These are phyloP conservation scores for Rhinatrema bivittatum DNA, from an alignment of 2,797 vertebrate genomes.

Conservation along the genomic window DNA sequence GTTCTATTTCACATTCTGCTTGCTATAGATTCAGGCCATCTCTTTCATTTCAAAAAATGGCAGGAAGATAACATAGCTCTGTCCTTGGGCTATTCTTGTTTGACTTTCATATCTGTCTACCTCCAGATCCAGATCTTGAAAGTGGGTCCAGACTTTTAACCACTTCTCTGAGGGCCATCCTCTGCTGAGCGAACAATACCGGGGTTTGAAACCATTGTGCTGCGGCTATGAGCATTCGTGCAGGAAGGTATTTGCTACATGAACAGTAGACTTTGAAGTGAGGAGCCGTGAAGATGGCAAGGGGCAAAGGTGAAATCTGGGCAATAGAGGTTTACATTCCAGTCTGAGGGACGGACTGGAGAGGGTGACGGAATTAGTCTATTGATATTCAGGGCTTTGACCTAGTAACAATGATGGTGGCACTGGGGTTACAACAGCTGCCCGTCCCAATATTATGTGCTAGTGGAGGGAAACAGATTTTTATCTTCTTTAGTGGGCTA, in stretches of 20 bases:
- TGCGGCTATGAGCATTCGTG: conserved; percentile 20
- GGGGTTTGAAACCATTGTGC: conserved; percentile 39
- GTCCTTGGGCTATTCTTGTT: conserved; percentile 18
- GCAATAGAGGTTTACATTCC: conserved; percentile 48
- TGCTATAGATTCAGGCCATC: too few species aligned
- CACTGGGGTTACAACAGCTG: conserved; percentile 58
- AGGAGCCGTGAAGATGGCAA: conserved; percentile 11
- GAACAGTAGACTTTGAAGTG: conserved; percentile 37
- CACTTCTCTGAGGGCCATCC: too few species aligned
- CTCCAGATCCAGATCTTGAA: conserved; percentile 41
- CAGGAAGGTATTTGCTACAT: conserved; percentile 21
- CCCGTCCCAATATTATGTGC: conserved; percentile 48
- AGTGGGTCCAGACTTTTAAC: conserved; percentile 29
- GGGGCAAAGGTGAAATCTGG: conserved; percentile 56
- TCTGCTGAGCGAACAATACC: too few species aligned
- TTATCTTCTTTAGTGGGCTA: not conserved
- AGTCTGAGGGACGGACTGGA: conserved; percentile 51
- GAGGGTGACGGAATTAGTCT: conserved; percentile 55
- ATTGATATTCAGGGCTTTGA: conserved; percentile 82
- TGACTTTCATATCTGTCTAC: conserved; percentile 35
- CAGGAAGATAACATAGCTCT: too few species aligned
- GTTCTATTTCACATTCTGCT: too few species aligned
- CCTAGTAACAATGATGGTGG: conserved; percentile 60
- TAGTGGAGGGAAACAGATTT: conserved; percentile 16
- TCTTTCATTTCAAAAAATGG: too few species aligned